These are phyloP conservation scores for Dasyprocta punctata DNA, from an alignment of 2,113 vertebrate species.

Conservation along the genomic window DNA sequence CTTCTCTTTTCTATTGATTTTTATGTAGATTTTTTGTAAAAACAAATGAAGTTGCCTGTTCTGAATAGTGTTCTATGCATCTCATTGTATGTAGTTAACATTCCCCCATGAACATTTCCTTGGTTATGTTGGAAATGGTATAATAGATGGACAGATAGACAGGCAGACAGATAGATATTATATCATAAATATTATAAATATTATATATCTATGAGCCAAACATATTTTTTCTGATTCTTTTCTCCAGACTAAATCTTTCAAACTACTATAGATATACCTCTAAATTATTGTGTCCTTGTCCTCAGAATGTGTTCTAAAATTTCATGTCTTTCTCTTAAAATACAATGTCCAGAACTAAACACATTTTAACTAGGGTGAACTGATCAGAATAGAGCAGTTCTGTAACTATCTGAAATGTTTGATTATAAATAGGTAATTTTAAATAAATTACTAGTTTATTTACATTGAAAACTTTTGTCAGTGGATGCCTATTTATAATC, in stretches of 20 bases:
- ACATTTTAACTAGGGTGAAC: not conserved
- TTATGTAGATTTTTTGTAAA: no score
- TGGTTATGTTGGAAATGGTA: not conserved
- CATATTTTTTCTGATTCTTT: not conserved
- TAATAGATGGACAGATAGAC: not conserved
- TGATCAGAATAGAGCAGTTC: not conserved
- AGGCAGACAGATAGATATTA: not conserved
- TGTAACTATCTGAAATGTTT: not conserved
- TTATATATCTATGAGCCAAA: not conserved
- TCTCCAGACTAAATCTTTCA: not conserved
- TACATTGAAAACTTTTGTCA: conserved; percentile 45
- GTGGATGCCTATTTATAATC: conserved; percentile 28
- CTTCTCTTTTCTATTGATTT: no score
- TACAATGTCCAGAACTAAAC: not conserved
- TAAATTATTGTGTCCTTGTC: not conserved
- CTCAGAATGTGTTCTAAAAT: conserved; percentile 43
- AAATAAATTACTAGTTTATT: not conserved
- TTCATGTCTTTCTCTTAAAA: conserved; percentile 3
- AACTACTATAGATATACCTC: not conserved
- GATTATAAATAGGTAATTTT: conserved; percentile 44
- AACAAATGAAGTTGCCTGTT: no score
- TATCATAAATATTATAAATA: not conserved
- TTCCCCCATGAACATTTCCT: not conserved
- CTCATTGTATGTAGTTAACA: not conserved
- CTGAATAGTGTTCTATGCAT: not conserved